Evolutionary conservation across 2,797 vertebrate species (phyloP).

Genomic region (Rhynchonycteris naso): DNA sequence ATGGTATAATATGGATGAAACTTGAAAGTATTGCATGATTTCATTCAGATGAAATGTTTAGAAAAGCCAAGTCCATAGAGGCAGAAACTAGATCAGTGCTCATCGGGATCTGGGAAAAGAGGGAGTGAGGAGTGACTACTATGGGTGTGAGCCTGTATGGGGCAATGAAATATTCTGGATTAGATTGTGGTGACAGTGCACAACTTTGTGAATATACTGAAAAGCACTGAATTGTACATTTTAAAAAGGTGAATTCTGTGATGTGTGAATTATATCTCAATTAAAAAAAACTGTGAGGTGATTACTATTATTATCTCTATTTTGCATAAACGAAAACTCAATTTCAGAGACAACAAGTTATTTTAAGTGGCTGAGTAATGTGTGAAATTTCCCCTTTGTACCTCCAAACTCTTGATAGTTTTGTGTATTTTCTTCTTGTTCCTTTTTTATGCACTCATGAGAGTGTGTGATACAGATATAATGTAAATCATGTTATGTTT

Average conservation of each 20-base stretch:
- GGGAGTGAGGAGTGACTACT: neutral
- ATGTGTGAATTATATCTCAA: neutral
- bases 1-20: neutral
- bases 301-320: neutral
- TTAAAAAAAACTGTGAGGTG: neutral
- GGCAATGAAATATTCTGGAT: neutral
- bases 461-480: neutral
- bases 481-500: neutral
- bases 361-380: constrained; percentile 1
- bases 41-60: neutral
- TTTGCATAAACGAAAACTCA: constrained; percentile 2
- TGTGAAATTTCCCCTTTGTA: neutral
- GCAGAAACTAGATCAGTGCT: neutral
- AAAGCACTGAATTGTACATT: neutral
- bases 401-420: neutral
- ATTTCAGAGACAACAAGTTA: neutral
- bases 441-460: neutral
- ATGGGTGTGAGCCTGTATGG: too few species aligned
- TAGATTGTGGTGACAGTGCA: neutral
- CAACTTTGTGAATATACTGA: neutral
- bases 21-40: neutral
- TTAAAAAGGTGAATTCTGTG: neutral
- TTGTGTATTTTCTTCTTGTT: neutral
- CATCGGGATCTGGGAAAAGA: neutral
- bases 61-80: neutral